A percentile compares a stretch with the other conserved stretches of the same genome.
Evolutionary conservation across 2,113 vertebrate species (phyloP).

Genomic region (Garra rufa): DNA sequence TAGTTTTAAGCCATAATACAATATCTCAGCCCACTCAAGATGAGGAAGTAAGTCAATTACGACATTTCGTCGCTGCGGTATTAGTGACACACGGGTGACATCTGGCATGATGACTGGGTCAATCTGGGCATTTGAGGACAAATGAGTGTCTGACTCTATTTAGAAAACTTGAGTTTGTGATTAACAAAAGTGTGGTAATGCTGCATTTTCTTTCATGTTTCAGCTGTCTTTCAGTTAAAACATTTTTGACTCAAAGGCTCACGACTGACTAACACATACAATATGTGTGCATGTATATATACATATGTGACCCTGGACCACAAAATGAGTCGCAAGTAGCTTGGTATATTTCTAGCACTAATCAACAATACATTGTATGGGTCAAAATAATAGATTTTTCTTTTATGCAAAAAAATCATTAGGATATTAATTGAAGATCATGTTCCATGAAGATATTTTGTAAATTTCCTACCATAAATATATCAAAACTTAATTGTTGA

Average conservation of each 20-base stretch:
- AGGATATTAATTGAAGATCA: no score
- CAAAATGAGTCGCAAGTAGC: no score
- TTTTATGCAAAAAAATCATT: no score
- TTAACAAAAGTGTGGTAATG: background rate
- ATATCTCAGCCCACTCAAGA: constrained; percentile 14
- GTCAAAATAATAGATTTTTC: no score
- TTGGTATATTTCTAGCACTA: no score
- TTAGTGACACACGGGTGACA: no score
- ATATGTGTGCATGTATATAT: no score
- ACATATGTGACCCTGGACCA: no score
- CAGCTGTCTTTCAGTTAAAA: background rate
- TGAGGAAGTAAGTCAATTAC: background rate
- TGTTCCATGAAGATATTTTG: no score
- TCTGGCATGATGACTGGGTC: background rate
- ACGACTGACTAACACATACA: background rate
- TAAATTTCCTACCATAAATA: no score
- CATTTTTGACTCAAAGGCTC: background rate
- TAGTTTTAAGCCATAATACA: background rate
- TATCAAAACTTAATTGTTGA: no score
- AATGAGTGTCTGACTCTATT: background rate
- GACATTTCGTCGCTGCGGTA: background rate
- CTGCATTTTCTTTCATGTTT: background rate
- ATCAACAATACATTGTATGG: no score
- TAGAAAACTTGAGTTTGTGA: background rate
- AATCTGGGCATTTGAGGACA: background rate